Conservation (phyloP, 2,888 invertebrate species). For the Phasia obesa region DNA sequence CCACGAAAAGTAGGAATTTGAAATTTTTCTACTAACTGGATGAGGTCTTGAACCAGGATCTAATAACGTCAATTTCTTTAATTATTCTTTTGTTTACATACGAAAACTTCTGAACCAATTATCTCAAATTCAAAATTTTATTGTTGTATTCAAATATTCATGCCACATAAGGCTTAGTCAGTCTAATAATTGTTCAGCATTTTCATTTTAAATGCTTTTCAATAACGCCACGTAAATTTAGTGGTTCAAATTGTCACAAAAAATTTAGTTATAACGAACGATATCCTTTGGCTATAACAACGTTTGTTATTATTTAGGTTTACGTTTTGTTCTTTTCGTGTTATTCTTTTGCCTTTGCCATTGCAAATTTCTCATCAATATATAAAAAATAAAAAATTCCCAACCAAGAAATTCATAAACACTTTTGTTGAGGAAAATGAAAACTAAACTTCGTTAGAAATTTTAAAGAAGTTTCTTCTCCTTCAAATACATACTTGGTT, state of each 20-base stretch:
- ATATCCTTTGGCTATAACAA: conserved; percentile 44
- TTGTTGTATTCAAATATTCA: no score
- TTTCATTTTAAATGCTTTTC: not conserved
- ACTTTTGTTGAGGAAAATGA: conserved; percentile 37
- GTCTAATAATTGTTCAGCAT: no score
- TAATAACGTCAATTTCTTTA: no score
- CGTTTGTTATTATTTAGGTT: conserved; percentile 46
- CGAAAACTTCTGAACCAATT: no score
- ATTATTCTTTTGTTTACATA: no score
- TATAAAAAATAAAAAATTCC: conserved; percentile 1
- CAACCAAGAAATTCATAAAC: conserved; percentile 31
- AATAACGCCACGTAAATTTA: not conserved
- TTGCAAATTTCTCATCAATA: conserved; percentile 28
- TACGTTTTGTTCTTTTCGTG: conserved; percentile 1
- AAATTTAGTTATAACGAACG: conserved; percentile 11
- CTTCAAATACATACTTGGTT: conserved; percentile 25
- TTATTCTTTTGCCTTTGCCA: conserved; percentile 23
- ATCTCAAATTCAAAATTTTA: no score
- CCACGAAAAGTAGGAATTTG: no score
- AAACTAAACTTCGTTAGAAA: conserved; percentile 48
- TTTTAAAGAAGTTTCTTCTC: conserved; percentile 29
- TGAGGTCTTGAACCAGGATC: no score
- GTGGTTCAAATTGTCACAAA: conserved; percentile 26
- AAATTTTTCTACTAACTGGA: no score
- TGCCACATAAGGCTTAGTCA: no score